These are phyloP conservation scores for Netelia fuscicornis DNA, from an alignment of 2,888 invertebrate genomes.

Conservation along the genomic window DNA sequence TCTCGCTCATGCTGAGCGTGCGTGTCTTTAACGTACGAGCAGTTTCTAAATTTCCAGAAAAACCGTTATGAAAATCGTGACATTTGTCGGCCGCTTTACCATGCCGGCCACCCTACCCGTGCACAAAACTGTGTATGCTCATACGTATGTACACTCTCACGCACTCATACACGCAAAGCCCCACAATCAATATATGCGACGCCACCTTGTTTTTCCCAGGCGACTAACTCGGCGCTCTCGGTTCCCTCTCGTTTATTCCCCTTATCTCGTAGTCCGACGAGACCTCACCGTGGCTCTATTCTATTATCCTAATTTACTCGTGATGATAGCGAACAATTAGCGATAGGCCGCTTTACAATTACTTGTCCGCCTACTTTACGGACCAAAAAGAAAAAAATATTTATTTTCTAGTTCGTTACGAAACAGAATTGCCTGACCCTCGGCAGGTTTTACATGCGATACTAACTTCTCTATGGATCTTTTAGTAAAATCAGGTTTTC, in stretches of 20 bases:
- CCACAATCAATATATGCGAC: slow-evolving; percentile 76
- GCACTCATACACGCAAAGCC: slow-evolving; percentile 52
- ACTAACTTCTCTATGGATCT: slow-evolving; percentile 47
- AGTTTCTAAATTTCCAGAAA: slow-evolving; percentile 66
- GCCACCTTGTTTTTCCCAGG: slow-evolving; percentile 71
- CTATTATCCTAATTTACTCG: slow-evolving; percentile 52
- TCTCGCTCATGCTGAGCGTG: slow-evolving; percentile 78
- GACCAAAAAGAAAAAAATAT: slow-evolving; percentile 4
- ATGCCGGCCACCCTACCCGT: slow-evolving; percentile 80
- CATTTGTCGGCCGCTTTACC: slow-evolving; percentile 77
- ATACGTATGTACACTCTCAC: slow-evolving; percentile 5
- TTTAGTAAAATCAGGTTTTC: slow-evolving; percentile 62
- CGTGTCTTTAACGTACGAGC: slow-evolving; percentile 39
- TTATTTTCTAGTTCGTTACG: neutral
- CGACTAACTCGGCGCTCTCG: slow-evolving; percentile 27
- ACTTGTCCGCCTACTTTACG: neutral
- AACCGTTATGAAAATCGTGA: slow-evolving; percentile 81
- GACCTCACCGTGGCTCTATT: slow-evolving; percentile 16
- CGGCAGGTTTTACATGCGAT: slow-evolving; percentile 45
- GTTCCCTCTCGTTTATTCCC: slow-evolving; percentile 26
- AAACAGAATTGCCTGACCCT: slow-evolving; percentile 13
- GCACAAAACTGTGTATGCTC: neutral
- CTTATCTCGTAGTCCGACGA: slow-evolving; percentile 37
- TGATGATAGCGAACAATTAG: slow-evolving; percentile 31
- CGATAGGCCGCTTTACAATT: slow-evolving; percentile 23